These are phyloP conservation scores for Syngnathus scovelli DNA, from an alignment of 2,113 vertebrate species.

Conservation along the genomic window DNA sequence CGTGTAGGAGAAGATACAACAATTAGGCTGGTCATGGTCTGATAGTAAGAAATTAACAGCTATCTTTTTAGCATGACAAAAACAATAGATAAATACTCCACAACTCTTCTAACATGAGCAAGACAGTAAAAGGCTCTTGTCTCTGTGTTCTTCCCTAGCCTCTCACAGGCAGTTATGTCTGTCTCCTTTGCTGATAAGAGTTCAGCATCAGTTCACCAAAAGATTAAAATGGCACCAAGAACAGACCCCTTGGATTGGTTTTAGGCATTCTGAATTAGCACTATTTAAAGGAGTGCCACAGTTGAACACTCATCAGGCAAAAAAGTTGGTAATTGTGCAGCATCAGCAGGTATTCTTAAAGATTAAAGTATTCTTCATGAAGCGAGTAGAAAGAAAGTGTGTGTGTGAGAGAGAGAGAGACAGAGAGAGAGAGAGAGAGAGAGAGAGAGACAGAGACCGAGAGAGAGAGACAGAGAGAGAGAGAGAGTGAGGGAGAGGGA, in stretches of 20 bases:
- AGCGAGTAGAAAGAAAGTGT: slow-evolving; percentile 22
- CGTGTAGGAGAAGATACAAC: neutral
- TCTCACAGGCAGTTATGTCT: slow-evolving; percentile 35
- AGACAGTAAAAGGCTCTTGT: slow-evolving; percentile 28
- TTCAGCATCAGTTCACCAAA: slow-evolving; percentile 68
- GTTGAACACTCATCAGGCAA: slow-evolving; percentile 40
- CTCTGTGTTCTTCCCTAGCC: slow-evolving; percentile 5
- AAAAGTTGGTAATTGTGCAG: slow-evolving; percentile 57
- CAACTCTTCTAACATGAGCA: slow-evolving; percentile 31
- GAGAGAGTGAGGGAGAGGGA: too few relatives aligned
- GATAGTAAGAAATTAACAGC: neutral
- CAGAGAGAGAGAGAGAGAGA: too few relatives aligned
- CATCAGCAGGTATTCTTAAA: slow-evolving; percentile 43
- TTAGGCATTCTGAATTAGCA: slow-evolving; percentile 51
- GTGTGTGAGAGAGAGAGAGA: neutral
- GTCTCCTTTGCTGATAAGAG: slow-evolving; percentile 50
- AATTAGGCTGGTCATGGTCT: neutral
- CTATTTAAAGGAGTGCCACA: slow-evolving; percentile 45
- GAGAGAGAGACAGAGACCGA: too few relatives aligned
- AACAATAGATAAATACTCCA: neutral
- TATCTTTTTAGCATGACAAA: neutral
- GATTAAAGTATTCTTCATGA: slow-evolving; percentile 19
- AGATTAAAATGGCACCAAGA: slow-evolving; percentile 58
- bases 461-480: too few relatives aligned
- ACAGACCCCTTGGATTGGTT: slow-evolving; percentile 49